Conservation (phyloP, 2,797 vertebrate species). For the Bovichtus variegatus region DNA sequence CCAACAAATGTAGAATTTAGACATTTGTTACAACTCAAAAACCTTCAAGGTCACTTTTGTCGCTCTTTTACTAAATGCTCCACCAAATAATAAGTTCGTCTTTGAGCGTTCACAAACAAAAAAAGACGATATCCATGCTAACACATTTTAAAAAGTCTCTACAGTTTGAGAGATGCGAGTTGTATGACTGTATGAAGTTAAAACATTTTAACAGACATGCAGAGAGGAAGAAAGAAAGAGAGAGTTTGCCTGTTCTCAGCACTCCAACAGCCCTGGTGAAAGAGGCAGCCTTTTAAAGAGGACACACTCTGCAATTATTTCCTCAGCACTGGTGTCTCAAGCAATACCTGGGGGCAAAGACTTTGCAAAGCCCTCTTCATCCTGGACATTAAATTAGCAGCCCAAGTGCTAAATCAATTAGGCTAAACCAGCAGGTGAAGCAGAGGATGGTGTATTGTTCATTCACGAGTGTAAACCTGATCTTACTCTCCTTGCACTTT, state of each 20-base stretch:
- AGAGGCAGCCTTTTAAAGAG: conserved; percentile 45
- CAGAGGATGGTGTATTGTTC: conserved; percentile 25
- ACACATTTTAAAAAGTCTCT: background rate
- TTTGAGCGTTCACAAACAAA: background rate
- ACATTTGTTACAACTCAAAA: conserved; percentile 4
- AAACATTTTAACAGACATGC: conserved; percentile 6
- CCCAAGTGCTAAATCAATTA: conserved; percentile 75
- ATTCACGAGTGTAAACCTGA: conserved; percentile 17
- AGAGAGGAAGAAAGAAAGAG: conserved; percentile 10
- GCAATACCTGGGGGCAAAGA: conserved; percentile 71
- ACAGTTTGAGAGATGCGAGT: background rate
- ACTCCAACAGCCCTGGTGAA: conserved; percentile 26
- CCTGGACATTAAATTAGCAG: conserved; percentile 70
- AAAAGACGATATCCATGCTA: background rate
- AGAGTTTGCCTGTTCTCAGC: conserved; percentile 25
- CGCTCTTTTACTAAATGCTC: background rate
- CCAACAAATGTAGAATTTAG: conserved; percentile 20
- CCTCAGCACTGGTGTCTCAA: conserved; percentile 67
- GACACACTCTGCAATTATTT: conserved; percentile 68
- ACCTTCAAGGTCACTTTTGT: background rate
- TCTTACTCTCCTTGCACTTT: conserved; percentile 10
- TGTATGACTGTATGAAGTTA: background rate
- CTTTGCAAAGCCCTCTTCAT: conserved; percentile 65
- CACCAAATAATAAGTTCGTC: background rate
- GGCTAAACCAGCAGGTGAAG: conserved; percentile 43